Evolutionary conservation across 2,113 vertebrate genomes (phyloP).

Genomic region (Neogale vison): DNA sequence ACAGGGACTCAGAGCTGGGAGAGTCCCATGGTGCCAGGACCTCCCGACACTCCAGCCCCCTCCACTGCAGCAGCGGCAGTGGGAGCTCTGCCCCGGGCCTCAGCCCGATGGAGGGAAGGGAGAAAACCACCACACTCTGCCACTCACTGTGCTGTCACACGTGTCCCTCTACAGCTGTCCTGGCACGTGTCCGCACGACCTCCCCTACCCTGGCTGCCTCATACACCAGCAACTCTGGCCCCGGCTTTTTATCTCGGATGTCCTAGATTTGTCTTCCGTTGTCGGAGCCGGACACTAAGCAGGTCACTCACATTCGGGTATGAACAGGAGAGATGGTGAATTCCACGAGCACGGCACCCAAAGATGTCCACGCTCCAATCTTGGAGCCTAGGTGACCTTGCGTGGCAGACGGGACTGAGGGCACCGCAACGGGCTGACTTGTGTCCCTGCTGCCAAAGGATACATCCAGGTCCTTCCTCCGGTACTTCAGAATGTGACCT

Average conservation of each 20-base stretch:
- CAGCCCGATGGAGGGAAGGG: neutral
- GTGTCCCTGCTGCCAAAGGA: neutral
- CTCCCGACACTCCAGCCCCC: accelerated
- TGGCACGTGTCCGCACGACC: accelerated
- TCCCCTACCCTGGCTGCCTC: neutral
- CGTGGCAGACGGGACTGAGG: neutral
- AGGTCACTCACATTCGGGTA: accelerated
- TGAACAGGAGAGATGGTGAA: neutral
- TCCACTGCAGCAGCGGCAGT: neutral
- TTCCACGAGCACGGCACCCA: neutral
- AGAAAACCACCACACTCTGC: neutral
- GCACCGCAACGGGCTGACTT: neutral
- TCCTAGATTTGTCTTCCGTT: neutral
- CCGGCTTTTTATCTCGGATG: neutral
- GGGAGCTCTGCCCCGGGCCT: accelerated
- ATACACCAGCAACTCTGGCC: accelerated
- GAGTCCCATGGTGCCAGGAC: accelerated
- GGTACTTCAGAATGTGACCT: neutral
- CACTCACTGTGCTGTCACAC: accelerated
- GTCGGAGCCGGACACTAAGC: neutral
- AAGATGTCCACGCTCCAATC: accelerated
- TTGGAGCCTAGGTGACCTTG: too few relatives aligned
- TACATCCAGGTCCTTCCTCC: neutral
- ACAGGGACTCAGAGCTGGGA: neutral
- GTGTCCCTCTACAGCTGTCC: neutral